These are phyloP conservation scores for Drosophila ananassae DNA, from an alignment of 1,140 invertebrate genomes.

Conservation along the genomic window DNA sequence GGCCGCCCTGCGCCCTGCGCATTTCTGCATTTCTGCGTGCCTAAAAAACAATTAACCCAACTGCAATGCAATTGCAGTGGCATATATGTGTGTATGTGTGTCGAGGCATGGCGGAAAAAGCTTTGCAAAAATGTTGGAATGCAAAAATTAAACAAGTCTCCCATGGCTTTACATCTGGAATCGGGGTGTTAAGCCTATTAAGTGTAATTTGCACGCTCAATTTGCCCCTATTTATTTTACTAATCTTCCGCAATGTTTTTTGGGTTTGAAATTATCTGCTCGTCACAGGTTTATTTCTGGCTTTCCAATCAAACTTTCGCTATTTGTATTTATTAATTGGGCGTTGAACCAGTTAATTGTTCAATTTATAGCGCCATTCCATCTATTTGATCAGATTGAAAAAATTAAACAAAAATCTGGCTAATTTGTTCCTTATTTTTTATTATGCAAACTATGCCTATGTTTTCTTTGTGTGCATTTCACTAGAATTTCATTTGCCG, in stretches of 20 bases:
- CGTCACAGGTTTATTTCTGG: neutral
- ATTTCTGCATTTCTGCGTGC: slow-evolving; percentile 31
- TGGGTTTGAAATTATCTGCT: neutral
- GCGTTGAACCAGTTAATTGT: no score
- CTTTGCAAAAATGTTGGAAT: slow-evolving; percentile 12
- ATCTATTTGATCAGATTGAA: neutral
- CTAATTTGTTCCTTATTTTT: neutral
- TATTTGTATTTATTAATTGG: no score
- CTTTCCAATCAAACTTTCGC: neutral
- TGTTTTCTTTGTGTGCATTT: slow-evolving; percentile 37
- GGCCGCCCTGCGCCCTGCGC: slow-evolving; percentile 13
- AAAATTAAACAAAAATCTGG: neutral
- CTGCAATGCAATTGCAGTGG: slow-evolving; percentile 37
- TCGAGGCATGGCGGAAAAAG: slow-evolving; percentile 9
- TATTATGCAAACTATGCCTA: neutral
- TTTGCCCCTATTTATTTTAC: slow-evolving; percentile 16
- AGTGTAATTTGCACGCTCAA: slow-evolving; percentile 28
- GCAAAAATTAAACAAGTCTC: slow-evolving; percentile 6
- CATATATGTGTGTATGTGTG: slow-evolving; percentile 10
- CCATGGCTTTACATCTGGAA: slow-evolving; percentile 6
- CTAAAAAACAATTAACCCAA: slow-evolving; percentile 77
- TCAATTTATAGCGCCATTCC: neutral
- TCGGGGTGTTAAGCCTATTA: slow-evolving; percentile 27
- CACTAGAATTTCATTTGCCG: slow-evolving; percentile 68
- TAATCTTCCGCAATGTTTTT: neutral